Evolutionary conservation across 2,113 vertebrate species (phyloP), one percentile per base, ranked within the genome.

Genomic region (Ursus arctos): DNA sequence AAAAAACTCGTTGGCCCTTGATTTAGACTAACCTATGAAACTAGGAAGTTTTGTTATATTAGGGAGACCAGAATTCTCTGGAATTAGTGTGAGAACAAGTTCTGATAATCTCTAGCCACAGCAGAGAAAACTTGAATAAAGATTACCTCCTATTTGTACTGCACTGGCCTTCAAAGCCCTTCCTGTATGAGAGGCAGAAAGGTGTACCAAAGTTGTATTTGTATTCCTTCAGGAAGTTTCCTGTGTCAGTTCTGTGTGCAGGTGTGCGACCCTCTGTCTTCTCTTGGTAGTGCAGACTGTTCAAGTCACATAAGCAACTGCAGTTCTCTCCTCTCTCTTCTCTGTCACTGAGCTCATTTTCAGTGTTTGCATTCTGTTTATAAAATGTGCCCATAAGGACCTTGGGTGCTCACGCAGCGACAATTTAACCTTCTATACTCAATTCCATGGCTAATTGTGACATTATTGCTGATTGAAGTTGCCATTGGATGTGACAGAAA

Each of bases 21-120:
- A 90, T 92, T 93, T 88, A 95, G 28, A 95, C 59, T 93, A 65
- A 88, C 63, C 19, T 57, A 91, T 87, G 51, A 88, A 94, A 95
- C 76, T 47, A 26, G 69, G 12, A 93, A 55, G 28, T 92, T 95
- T 72, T 96, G 14, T 33, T 84, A 90, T 77, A 82, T 88, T 59
- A 63, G 49, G 89, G 43, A 57, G 10, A 88, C 40, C 31, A 31
- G 59, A 85, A 91, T 51, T 43, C 43, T 92, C 28, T 57, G 53
- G 24, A 14, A 11, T 95, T 84, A 67, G 10, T 79, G 10, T 81
- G 43, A 95, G 40, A 94, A 22, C 14, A 9, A 76, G 61, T 33
- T 18, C 47, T 87, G 26, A 82, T 71, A n/a, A 93, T 94, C 67
- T 96, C 21, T 83, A 80, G 84, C 3, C 16, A 2, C 13, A 40